Evolutionary conservation across 2,113 vertebrate genomes (phyloP), one percentile per base, ranked within the genome.

Genomic region (Nerophis ophidion): DNA sequence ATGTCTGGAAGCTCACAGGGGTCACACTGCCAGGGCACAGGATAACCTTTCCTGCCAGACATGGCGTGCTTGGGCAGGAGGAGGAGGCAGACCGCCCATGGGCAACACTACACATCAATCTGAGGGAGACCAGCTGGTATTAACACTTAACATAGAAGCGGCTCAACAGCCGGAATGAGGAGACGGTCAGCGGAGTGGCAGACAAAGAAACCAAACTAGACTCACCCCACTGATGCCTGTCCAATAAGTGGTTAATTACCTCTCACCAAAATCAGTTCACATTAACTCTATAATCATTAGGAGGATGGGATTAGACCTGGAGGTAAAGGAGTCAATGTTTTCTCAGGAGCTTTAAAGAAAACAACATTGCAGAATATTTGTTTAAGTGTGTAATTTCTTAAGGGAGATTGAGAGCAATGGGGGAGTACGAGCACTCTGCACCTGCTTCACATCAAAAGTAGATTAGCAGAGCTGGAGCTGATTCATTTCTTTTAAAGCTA

Each of bases 41-140:
- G 70, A 68, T 68, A 60, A 65, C 60, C 76, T 74, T 72, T 80
- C 71, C 82, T 84, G 81, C 81, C 82, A 84, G 76, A 84, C 68
- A 49, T 61, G 62, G 54, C 79, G 81, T 87, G 80, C 77, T 47
- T 71, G 71, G 60, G 66, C 26, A 80, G 46, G 65, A 67, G 61
- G 60, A 71, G 70, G 64, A 71, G 63, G 50, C 64, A 64, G 68
- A 69, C 63, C 16, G 72, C 84, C 83, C 61, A 48, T 61, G 65
- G 77, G 76, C 74, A 77, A 70, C 57, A 56, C 60, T 63, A 56
- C 33, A 40, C 72, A 75, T 87, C 80, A 80, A 69, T 87, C 71
- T 76, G 60, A 58, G 68, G 60, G 56, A 72, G 54, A 66, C 77
- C 83, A 86, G 87, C 84, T 86, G 86, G 84, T 83, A 84, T 84